Percentiles rank a stretch among this genome's conserved stretches.
Evolutionary conservation across 23 tunicate genomes (phyloP).

Genomic region (Halocynthia aurantium): DNA sequence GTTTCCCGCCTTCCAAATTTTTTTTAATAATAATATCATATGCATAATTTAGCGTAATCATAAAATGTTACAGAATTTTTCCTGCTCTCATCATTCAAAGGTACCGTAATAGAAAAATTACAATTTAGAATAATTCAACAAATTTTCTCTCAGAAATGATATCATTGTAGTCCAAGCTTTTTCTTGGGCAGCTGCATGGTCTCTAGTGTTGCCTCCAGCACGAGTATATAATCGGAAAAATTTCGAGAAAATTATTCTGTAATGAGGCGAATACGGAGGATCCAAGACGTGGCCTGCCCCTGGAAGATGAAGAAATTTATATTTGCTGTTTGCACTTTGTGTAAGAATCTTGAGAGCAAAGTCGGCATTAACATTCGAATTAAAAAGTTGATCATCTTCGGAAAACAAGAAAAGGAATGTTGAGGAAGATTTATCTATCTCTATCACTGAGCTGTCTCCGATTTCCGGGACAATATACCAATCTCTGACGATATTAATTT

Average conservation of each 20-base stretch:
- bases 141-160: conserved; percentile 24
- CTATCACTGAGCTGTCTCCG: not conserved
- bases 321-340: not conserved
- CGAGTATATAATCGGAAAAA: not conserved
- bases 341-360: not conserved
- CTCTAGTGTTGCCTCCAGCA: conserved; percentile 39
- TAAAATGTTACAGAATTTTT: too few relatives aligned
- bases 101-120: not conserved
- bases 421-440: conserved; percentile 6
- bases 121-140: not conserved
- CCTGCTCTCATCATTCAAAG: too few relatives aligned
- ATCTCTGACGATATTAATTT: not conserved
- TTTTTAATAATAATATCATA: too few relatives aligned
- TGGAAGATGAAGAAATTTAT: not conserved
- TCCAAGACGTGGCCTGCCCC: conserved; percentile 27
- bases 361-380: not conserved
- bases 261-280: conserved; percentile 16
- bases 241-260: not conserved
- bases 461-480: not conserved
- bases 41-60: too few relatives aligned
- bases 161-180: conserved; percentile 55
- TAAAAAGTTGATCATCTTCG: conserved; percentile 3
- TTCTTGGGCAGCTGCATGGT: conserved; percentile 68
- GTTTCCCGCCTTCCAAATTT: too few relatives aligned
- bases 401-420: conserved; percentile 9